These are phyloP conservation scores for Syrista parreyssii DNA, from an alignment of 2,888 invertebrate genomes.

Conservation along the genomic window DNA sequence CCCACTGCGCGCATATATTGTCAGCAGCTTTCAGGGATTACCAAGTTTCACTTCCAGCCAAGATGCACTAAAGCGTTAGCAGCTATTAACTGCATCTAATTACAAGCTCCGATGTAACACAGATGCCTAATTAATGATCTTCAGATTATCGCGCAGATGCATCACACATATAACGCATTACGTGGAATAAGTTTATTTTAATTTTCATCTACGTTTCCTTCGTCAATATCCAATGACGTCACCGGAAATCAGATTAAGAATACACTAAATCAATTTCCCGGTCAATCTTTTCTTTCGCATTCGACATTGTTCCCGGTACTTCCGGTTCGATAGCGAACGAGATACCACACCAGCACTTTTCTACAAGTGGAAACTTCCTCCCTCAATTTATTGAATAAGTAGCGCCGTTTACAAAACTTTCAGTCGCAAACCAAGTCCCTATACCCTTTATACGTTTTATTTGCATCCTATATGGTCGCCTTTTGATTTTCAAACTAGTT, in stretches of 20 bases:
- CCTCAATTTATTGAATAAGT: slow-evolving; percentile 56
- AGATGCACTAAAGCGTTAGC: slow-evolving; percentile 46
- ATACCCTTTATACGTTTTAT: background rate
- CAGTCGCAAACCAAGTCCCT: background rate
- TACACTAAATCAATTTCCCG: background rate
- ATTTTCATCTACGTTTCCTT: background rate
- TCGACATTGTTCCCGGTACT: background rate
- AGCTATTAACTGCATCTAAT: slow-evolving; percentile 65
- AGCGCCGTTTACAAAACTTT: slow-evolving; percentile 55
- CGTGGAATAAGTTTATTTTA: background rate
- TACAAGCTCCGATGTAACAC: slow-evolving; percentile 60
- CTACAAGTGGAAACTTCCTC: slow-evolving; percentile 33
- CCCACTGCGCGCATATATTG: slow-evolving; percentile 31
- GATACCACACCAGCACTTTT: background rate
- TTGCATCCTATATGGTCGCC: slow-evolving; percentile 22
- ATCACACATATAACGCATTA: background rate
- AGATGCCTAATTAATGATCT: slow-evolving; percentile 63
- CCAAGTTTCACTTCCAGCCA: slow-evolving; percentile 53
- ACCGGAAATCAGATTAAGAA: background rate
- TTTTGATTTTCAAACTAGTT: slow-evolving; percentile 28
- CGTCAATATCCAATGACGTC: background rate
- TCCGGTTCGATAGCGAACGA: background rate
- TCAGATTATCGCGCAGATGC: slow-evolving; percentile 60
- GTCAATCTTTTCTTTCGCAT: background rate
- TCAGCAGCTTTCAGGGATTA: slow-evolving; percentile 49